A percentile compares a stretch with the other conserved stretches of the same genome.
Conservation (phyloP, 2,888 invertebrate genomes). For the Nudaria mundana region DNA sequence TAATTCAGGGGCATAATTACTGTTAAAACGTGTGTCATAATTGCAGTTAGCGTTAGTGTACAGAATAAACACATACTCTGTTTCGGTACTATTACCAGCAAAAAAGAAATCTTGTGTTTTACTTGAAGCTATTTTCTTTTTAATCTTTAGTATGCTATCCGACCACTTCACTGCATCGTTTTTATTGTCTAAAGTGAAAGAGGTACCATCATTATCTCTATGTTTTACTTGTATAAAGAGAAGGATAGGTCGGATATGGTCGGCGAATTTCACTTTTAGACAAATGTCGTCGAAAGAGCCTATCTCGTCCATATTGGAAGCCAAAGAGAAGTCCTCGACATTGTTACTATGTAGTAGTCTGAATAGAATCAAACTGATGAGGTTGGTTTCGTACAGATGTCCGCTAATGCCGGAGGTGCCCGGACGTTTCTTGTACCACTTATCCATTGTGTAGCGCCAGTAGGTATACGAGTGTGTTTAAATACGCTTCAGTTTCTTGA, state of each 20-base stretch:
- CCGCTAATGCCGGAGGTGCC: conserved; percentile 21
- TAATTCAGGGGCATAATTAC: neutral
- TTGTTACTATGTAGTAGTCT: too few species aligned
- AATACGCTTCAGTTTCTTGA: too few species aligned
- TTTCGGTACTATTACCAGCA: conserved; percentile 8
- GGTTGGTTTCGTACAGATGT: too few species aligned
- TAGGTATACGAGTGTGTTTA: too few species aligned
- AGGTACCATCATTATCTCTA: conserved; percentile 8
- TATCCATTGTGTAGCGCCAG: neutral
- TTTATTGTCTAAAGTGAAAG: too few species aligned
- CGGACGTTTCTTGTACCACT: conserved; percentile 6
- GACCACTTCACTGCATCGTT: too few species aligned
- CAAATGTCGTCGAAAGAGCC: conserved; percentile 24
- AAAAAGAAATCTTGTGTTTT: conserved; percentile 11
- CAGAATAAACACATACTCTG: conserved; percentile 16
- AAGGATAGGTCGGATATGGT: conserved; percentile 5
- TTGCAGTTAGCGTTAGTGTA: conserved; percentile 15
- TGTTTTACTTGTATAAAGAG: too few species aligned
- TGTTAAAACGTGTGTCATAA: neutral
- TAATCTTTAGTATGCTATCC: too few species aligned
- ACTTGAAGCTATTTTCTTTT: conserved; percentile 8
- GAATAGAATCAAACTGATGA: conserved; percentile 19
- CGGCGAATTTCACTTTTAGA: conserved; percentile 11
- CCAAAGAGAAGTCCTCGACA: too few species aligned
- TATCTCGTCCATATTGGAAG: too few species aligned